phyloP scores from a whole-genome alignment of 2,797 vertebrate genomes.

The Pangasius krempfi region DNA sequence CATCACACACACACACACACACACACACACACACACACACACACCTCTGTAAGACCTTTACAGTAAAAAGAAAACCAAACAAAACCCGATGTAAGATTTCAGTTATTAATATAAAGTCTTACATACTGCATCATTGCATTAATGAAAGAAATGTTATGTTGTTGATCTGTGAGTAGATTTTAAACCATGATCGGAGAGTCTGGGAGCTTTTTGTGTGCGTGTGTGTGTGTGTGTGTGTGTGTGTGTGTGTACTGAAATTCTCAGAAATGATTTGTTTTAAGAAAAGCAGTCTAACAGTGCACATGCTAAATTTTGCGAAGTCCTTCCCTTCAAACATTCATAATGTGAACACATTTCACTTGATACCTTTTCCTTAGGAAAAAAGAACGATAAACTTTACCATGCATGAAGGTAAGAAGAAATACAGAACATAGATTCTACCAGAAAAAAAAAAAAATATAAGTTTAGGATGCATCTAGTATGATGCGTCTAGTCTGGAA shows the following conservation, averaged over 20 bases:
- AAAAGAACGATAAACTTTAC: slow-evolving; percentile 75
- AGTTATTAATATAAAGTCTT: background rate
- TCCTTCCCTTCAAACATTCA: slow-evolving; percentile 51
- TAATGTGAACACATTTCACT: slow-evolving; percentile 72
- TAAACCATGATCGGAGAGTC: background rate
- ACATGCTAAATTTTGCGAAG: slow-evolving; percentile 33
- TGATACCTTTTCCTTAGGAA: slow-evolving; percentile 79
- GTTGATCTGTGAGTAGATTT: background rate
- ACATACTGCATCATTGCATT: background rate
- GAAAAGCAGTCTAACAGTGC: slow-evolving; percentile 47
- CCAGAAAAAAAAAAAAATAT: background rate
- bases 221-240: background rate
- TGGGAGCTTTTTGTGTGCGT: background rate
- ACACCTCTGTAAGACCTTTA: background rate
- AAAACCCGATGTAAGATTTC: background rate
- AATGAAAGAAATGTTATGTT: background rate
- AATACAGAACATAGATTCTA: slow-evolving; percentile 35
- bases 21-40: background rate
- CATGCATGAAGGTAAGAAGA: slow-evolving; percentile 73
- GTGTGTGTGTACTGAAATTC: background rate
- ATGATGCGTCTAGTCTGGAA: background rate
- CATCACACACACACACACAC: background rate
- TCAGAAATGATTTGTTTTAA: slow-evolving; percentile 37
- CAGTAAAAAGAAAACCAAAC: background rate
- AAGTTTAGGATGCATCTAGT: background rate